Base-by-base conservation (phyloP, 1,140 invertebrate genomes). In the Latrodectus geometricus region DNA sequence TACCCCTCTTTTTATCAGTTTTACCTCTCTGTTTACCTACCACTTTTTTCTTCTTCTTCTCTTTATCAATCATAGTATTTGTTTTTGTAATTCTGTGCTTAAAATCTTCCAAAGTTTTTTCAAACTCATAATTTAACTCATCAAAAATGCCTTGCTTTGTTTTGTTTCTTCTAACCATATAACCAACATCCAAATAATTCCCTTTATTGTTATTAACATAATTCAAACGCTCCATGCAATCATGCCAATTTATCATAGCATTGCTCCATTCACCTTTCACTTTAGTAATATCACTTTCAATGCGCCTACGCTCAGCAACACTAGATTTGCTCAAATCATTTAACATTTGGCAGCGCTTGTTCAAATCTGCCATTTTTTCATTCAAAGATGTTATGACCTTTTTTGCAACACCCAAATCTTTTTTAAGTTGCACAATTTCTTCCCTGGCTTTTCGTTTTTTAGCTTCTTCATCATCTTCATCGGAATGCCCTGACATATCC, bases 161-260 rank as follows among this genome's bases (percentile, higher is more conserved):
- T 68, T 87, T 87, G 21, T 87, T 87, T 12, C 85, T 50, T 12
- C 85, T 75, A 52, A 87, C 85, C 85, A 87, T 87, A 48, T 87
- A 87, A 20, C 85, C 85, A 2, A 87, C 85, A 87, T 87, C 85
- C 20, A 87, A 87, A 61, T 87, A 87, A 75, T 87, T 87, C 9
- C 85, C 85, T 75, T 87, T 87, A 56, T 87, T 87, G 17, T 80
- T 87, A 73, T 87, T 87, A 49, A 87, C 85, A 73, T 87, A 75
- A 74, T 87, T 87, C 48, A 87, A 80, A 1, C 85, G 76, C 70
- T 87, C 85, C 68, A 87, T 87, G 21, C 76, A 87, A 68, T 80
- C 85, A 87, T 87, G 85, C 85, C 85, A 87, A 52, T 49, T 80
- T 12, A 76, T 12, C 76, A 87, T 87, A 21, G 78, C 54, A 80